Evolutionary conservation across 2,797 vertebrate species (phyloP), one percentile per base, ranked within the genome.

Genomic region (Poecilia picta): DNA sequence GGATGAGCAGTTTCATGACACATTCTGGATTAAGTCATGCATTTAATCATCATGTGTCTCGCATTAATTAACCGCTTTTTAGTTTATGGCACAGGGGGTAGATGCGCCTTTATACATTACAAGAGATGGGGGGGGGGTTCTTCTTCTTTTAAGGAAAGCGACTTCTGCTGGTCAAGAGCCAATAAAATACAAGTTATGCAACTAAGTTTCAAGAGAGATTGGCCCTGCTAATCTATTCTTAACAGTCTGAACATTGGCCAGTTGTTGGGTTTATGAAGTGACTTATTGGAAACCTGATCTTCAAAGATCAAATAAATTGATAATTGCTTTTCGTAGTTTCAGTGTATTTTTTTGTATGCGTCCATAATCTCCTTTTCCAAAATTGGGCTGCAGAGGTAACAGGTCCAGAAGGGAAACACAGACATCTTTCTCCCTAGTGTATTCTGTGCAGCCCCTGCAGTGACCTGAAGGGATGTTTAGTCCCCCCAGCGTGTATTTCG

Each of bases 1-100:
- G 68, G 41, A 71, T 28, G 68, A 71, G 68, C 68, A 71, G 68
- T 71, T 45, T 46, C 41, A 45, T 57, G 53, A 74, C 73, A 55
- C 73, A 55, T 55, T 45, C 41, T 46, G 68, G 68, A 71, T 28
- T 46, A 45, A 46, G 41, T 71, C 68, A 71, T 71, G 68, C 68
- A 71, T 71, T 45, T 15, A 45, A 45, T n/a, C 68, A 45, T n/a
- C 41, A 71, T 71, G 41, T 71, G 68, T 45, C 41, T 45, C 8
- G 41, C 41, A 71, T 71, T 45, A 71, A 71, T 45, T 71, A 45
- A n/a, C 41, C 13, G n/a, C 41, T 7, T 45, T 71, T n/a, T 71
- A 71, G 68, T 71, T 45, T 71, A 45, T 41, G 64, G 64, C 64
- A 41, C 23, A 16, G 41, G 41, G 5, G 5, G 12, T 55, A 62